Evolutionary conservation across 2,113 vertebrate species (phyloP), one percentile per base, ranked within the genome.

Genomic region (Sarotherodon lohbergeri): DNA sequence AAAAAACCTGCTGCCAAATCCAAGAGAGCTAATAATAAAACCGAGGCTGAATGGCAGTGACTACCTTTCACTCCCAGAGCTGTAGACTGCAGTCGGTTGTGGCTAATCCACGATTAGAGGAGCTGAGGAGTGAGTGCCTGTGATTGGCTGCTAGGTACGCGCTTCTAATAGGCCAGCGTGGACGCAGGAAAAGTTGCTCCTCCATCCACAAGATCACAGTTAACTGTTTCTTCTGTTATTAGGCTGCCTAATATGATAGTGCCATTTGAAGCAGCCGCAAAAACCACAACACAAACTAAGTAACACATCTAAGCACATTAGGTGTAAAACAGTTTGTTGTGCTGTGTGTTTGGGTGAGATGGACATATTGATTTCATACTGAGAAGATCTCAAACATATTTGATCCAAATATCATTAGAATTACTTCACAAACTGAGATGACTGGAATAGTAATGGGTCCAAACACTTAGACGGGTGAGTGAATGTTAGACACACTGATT

Each of bases 81-180:
- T 32, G 91, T 16, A 52, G 68, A 94, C 94, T 93, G 94, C 95
- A 92, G 94, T 93, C 91, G 83, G 78, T 93, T 91, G 91, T 90
- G 80, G 90, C 93, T 94, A 92, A 95, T 95, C 94, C 93, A 85
- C 91, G 92, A 94, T 94, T 93, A 95, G 91, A 66, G 86, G 89
- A 85, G 88, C 88, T 73, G 92, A 93, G 94, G 86, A 89, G 63
- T 5, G 88, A 9, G 71, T 3, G 86, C 39, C 59, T 89, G 83
- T 92, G 94, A 96, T 96, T 96, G 95, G 95, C 91, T 95, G 90
- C 46, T 9, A 76, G 19, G 41, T 76, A 91, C 88, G 81, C 93
- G 85, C 92, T 84, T 92, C 85, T 86, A 82, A 94, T 92, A 91
- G 91, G 89, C 81, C 87, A 85, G 41, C 16, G 91, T 68, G 79